A percentile compares a stretch with the other conserved stretches of the same genome.
These are phyloP conservation scores for Tenrec ecaudatus DNA, from an alignment of 2,113 vertebrate species.

Conservation along the genomic window DNA sequence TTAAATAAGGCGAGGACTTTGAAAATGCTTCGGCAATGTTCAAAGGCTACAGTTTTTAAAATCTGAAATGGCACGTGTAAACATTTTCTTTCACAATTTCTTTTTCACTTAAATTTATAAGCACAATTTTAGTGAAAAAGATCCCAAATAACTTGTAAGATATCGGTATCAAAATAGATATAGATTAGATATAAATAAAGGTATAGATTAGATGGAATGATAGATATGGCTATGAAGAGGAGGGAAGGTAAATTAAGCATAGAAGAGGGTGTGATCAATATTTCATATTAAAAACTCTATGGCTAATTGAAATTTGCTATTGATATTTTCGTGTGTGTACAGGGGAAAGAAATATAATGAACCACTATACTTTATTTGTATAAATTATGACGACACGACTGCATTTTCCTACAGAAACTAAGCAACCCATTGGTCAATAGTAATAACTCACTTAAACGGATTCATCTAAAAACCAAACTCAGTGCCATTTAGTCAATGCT, in stretches of 20 bases:
- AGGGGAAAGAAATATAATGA: not conserved
- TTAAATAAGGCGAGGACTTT: not conserved
- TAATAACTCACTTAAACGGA: no score
- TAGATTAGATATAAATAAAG: no score
- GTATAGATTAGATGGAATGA: no score
- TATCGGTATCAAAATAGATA: not conserved
- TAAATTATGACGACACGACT: not conserved
- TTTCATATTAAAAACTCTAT: not conserved
- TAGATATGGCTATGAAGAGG: not conserved
- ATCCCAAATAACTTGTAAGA: not conserved
- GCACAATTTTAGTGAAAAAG: not conserved
- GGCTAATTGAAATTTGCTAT: not conserved
- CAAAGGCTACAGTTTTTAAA: not conserved
- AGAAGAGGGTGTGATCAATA: fast-evolving
- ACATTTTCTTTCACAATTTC: not conserved
- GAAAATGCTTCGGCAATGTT: not conserved
- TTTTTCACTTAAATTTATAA: not conserved
- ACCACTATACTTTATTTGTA: not conserved
- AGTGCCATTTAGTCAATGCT: no score
- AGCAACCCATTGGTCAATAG: no score
- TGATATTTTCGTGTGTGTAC: not conserved
- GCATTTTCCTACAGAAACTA: no score
- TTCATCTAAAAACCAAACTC: no score
- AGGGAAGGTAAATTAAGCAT: not conserved
- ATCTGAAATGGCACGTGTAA: not conserved